Conservation (phyloP, 2,113 vertebrate species). For the Podocnemis expansa region DNA sequence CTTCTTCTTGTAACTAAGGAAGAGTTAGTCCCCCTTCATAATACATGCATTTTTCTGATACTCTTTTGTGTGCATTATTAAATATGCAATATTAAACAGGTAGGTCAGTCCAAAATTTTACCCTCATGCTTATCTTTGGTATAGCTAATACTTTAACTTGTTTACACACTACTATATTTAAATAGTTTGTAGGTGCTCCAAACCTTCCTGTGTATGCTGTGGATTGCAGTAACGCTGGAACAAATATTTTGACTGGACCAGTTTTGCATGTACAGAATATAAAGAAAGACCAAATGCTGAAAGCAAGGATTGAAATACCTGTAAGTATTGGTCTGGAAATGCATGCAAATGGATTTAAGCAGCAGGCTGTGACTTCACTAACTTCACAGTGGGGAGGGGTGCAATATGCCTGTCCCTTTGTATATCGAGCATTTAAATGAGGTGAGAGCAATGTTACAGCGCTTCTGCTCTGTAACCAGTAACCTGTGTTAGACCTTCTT, state of each 20-base stretch:
- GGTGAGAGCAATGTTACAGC: not conserved
- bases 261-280: conserved; percentile 84
- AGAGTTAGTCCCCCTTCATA: not conserved
- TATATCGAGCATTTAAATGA: not conserved
- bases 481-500: not conserved
- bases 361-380: not conserved
- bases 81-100: not conserved
- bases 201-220: conserved; percentile 75
- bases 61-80: not conserved
- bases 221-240: conserved; percentile 89
- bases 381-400: not conserved
- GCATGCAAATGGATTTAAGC: not conserved
- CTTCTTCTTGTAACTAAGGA: not conserved
- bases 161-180: not conserved
- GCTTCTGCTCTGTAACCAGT: not conserved
- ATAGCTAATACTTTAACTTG: not conserved
- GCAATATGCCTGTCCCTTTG: not conserved
- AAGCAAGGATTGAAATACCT: conserved; percentile 84
- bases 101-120: not conserved
- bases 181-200: conserved; percentile 82
- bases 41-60: not conserved
- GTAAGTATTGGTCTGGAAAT: conserved; percentile 78
- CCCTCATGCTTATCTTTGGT: not conserved
- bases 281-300: conserved; percentile 80
- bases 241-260: conserved; percentile 83